Conservation (phyloP, 2,888 invertebrate genomes). For the Malachius bipustulatus region DNA sequence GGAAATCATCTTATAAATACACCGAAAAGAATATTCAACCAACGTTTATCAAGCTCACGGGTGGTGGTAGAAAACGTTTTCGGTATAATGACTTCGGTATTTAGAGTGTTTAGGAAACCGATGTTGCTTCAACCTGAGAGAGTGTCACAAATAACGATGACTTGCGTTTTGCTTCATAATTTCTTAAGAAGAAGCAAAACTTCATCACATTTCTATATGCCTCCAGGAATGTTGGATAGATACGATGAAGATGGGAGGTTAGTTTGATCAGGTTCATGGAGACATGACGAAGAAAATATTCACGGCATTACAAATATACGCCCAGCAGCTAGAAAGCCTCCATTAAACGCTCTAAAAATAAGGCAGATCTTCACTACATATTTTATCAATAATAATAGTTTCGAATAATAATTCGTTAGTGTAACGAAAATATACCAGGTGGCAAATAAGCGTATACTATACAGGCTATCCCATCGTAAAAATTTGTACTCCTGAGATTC, state of each 20-base stretch:
- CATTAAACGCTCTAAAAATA: no score
- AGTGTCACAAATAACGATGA: conserved; percentile 17
- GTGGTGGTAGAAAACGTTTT: conserved; percentile 15
- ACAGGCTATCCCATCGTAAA: no score
- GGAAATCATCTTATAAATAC: conserved; percentile 12
- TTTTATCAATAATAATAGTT: no score
- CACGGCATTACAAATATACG: no score
- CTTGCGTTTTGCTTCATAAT: conserved; percentile 21
- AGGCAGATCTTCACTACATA: no score
- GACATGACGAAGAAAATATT: conserved; percentile 14
- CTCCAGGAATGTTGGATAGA: conserved; percentile 19
- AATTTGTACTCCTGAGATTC: no score
- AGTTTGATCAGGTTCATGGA: conserved; percentile 20
- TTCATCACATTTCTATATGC: conserved; percentile 17
- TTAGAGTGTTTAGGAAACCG: conserved; percentile 13
- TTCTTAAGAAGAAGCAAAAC: conserved; percentile 19
- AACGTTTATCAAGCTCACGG: conserved; percentile 11
- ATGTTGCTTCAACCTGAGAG: conserved; percentile 11
- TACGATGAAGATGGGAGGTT: no score
- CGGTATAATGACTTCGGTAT: conserved; percentile 11
- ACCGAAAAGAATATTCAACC: conserved; percentile 12
- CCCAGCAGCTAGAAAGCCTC: no score
- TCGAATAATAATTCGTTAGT: no score
- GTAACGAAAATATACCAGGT: no score
- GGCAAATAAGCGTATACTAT: no score